Evolutionary conservation across 2,888 invertebrate genomes (phyloP), one percentile per base, ranked within the genome.

Genomic region (Lymantria monacha): DNA sequence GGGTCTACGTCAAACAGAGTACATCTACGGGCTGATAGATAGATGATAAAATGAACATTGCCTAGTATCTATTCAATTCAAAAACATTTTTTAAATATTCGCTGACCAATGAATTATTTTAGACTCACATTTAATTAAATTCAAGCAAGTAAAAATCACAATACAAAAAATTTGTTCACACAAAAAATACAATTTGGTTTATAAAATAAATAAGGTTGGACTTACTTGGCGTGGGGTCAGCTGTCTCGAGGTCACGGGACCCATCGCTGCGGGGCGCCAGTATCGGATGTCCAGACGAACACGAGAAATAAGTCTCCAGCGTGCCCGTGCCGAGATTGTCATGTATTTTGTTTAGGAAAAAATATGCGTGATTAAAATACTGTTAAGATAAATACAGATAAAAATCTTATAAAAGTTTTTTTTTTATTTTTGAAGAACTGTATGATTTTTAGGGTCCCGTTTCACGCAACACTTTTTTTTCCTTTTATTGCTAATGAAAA

Each of bases 191-290:
- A 33, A 10, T 33, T 33, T 33, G 33, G 5, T 2, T 15, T 11
- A 41, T 49, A 55, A 61, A 59, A 64, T 53, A 52, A 57, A 49
- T 44, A 55, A 51, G 43, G 52, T 9, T 51, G 53, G 54, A 53
- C 43, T 52, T 22, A 22, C 11, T 47, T 46, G 58, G 49, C 40
- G 50, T 38, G 33, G 51, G 59, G 57, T 58, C 61, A 57, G n/a
- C 7, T 37, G 45, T 51, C 49, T 50, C 46, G 54, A 60, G 69
- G 59, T 63, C 64, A 56, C 7, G 37, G 55, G 53, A 59, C 56
- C 53, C 44, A 50, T 37, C 62, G 36, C 69, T 42, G 60, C 60
- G 38, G 66, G 68, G 44, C 44, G 47, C 47, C 13, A 40, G 53
- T 61, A 55, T 66, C 55, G 42, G 46, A 45, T 63, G 47, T 46